Base-by-base conservation (phyloP, 2,888 invertebrate species). In the Quadroppia sp. region DNA sequence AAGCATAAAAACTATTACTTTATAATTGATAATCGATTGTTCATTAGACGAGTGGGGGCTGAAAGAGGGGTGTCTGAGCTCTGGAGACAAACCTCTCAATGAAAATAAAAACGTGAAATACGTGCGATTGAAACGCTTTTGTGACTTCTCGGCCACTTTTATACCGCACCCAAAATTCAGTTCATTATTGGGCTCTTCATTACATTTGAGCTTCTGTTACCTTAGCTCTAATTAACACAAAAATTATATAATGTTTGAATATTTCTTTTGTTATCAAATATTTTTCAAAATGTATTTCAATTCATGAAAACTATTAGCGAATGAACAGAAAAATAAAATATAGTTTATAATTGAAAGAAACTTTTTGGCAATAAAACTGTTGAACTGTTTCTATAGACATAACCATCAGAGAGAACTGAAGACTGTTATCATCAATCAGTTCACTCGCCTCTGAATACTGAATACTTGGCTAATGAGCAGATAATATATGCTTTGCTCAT, bases 151-250 rank as follows among this genome's bases (percentile, higher is more conserved):
- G 67, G 42, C 40, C 67, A 67, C 67, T 67, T 67, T 20, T 42
- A 30, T 61, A 67, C 67, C 67, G 67, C 67, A 67, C 67, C 67
- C 67, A 67, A 42, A 67, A 67, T 67, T 67, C 40, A 67, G 42
- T 42, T 67, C 40, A 20, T 36, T 6, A 30, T 36, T 61, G 28
- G n/a, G 30, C 61, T 40, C 67, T 67, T 25, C 23, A 36, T 20
- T 42, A 59, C 23, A 67, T 42, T 36, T n/a, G 2, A 42, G 67
- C 67, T 67, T 67, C 67, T 42, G 67, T 67, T 36, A 42, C 42
- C 30, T 32, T 61, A 53, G 23, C 25, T 53, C 17, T 23, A 53
- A 36, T 36, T 36, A 36, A 36, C 36, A 9, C 45, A 45, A 36
- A 36, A 20, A 53, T 53, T 15, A 53, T 23, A 53, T 25, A 11